These are phyloP conservation scores for Philopotamus ludificatus DNA, from an alignment of 1,140 invertebrate species.

Conservation along the genomic window DNA sequence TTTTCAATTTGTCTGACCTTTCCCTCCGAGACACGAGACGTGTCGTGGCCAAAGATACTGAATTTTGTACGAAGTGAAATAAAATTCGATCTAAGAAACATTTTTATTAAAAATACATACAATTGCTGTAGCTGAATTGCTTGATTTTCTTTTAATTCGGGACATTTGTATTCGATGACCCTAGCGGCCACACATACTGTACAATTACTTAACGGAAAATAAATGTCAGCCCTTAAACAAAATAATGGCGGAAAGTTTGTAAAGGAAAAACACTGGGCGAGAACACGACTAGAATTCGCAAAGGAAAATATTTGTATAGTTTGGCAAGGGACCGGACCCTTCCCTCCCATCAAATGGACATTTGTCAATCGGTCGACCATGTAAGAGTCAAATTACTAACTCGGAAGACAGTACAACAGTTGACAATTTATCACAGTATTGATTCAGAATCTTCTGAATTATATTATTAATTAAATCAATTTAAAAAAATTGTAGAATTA, in stretches of 20 bases:
- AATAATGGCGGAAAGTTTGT: slow-evolving; percentile 1
- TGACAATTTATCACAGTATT: no score
- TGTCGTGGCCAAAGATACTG: slow-evolving; percentile 36
- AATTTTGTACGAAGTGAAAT: slow-evolving; percentile 25
- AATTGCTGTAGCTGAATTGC: no score
- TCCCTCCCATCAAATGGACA: slow-evolving; percentile 10
- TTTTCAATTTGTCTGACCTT: slow-evolving; percentile 43
- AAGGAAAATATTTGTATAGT: slow-evolving; percentile 3
- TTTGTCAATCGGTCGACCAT: slow-evolving; percentile 16
- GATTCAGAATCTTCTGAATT: no score
- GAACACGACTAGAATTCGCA: slow-evolving; percentile 8
- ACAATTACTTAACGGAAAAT: neutral
- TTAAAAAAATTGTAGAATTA: no score
- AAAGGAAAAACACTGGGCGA: slow-evolving; percentile 3
- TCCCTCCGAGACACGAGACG: slow-evolving; percentile 31
- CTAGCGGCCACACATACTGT: no score
- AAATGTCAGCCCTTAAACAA: neutral
- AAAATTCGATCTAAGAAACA: no score
- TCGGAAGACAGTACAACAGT: no score
- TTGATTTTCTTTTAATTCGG: no score
- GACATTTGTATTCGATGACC: no score
- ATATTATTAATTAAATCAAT: no score
- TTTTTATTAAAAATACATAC: no score
- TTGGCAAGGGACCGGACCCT: slow-evolving; percentile 3
- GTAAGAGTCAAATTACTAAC: neutral